phyloP scores from a whole-genome alignment of 2,888 invertebrate species.

The Thysanoteuthis rhombus region DNA sequence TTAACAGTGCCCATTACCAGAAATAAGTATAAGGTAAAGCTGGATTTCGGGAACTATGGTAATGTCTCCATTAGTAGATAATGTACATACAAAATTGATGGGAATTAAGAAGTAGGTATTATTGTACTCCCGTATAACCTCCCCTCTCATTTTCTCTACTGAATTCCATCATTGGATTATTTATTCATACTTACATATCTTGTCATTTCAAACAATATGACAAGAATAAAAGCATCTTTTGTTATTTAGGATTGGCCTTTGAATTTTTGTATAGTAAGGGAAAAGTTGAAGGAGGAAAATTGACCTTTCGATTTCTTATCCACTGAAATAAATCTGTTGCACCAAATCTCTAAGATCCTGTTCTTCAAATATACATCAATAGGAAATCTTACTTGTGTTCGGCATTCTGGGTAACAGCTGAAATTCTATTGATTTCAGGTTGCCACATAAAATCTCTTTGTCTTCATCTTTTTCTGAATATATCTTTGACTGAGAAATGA shows the following conservation, averaged over 20 bases:
- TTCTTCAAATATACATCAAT: not conserved
- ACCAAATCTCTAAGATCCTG: not conserved
- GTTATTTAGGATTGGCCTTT: not conserved
- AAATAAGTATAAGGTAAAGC: too few species aligned
- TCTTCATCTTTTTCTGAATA: not conserved
- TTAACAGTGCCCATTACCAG: too few species aligned
- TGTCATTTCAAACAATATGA: too few species aligned
- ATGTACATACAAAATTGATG: too few species aligned
- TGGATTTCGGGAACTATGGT: too few species aligned
- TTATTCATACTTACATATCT: too few species aligned
- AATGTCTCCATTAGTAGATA: too few species aligned
- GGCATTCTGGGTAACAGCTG: not conserved
- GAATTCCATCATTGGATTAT: too few species aligned
- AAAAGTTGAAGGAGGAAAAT: not conserved
- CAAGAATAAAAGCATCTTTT: too few species aligned
- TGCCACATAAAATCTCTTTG: not conserved
- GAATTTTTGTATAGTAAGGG: not conserved
- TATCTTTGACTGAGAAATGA: not conserved
- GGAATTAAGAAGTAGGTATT: too few species aligned
- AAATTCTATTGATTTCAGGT: not conserved
- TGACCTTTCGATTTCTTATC: not conserved
- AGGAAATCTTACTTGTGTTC: not conserved
- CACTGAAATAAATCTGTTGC: not conserved
- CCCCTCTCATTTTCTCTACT: too few species aligned
- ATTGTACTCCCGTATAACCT: too few species aligned